phyloP scores from a whole-genome alignment of 2,888 invertebrate species.

The Pasiphila rectangulata region DNA sequence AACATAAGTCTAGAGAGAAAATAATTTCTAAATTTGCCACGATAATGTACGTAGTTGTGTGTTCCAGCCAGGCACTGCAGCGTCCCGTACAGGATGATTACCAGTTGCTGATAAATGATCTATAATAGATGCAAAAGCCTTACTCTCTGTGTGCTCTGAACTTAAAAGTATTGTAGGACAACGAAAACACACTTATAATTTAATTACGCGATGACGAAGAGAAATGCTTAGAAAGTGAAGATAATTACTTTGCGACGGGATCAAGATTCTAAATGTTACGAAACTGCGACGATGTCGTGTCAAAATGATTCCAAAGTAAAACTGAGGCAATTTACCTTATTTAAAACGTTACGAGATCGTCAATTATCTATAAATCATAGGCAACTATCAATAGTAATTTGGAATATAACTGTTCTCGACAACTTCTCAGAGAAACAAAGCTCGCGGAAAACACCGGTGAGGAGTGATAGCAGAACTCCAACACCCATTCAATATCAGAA shows the following conservation, averaged over 20 bases:
- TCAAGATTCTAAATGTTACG: constrained; percentile 31
- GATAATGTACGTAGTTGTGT: neutral
- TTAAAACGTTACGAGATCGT: too few species aligned
- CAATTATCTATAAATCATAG: neutral
- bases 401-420: constrained; percentile 43
- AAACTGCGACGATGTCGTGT: constrained; percentile 1
- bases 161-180: too few species aligned
- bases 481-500: constrained; percentile 28
- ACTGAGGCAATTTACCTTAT: neutral
- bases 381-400: constrained; percentile 36
- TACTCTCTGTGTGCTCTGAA: too few species aligned
- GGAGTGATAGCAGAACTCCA: constrained; percentile 35
- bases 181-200: neutral
- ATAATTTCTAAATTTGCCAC: neutral
- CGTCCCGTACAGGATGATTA: too few species aligned
- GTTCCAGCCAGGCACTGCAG: too few species aligned
- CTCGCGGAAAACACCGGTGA: constrained; percentile 27
- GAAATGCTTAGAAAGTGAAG: constrained; percentile 45
- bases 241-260: constrained; percentile 43
- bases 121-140: too few species aligned
- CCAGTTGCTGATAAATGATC: too few species aligned
- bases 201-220: constrained; percentile 13
- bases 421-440: constrained; percentile 47
- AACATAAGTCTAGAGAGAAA: neutral
- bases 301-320: neutral